Evolutionary conservation across 2,797 vertebrate species (phyloP).

Genomic region (Rhinophrynus dorsalis): DNA sequence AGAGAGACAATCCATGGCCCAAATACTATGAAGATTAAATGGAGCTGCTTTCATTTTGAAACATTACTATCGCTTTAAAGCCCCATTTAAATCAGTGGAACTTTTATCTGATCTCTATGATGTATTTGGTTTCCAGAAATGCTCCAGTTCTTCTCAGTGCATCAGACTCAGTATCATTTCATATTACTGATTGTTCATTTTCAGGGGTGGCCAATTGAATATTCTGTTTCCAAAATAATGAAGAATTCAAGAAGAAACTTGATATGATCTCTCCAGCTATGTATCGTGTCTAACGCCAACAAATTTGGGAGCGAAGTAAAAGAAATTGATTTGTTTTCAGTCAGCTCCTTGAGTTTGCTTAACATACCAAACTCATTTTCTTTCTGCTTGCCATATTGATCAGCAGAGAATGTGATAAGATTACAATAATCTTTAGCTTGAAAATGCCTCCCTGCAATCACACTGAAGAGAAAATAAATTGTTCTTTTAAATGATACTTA

Average conservation of each 20-base stretch:
- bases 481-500: constrained; percentile 41
- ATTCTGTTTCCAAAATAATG: constrained; percentile 19
- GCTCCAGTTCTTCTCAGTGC: too few species aligned
- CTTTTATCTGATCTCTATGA: too few species aligned
- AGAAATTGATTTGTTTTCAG: constrained; percentile 48
- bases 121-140: background rate
- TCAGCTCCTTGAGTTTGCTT: constrained; percentile 40
- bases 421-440: constrained; percentile 49
- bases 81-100: too few species aligned
- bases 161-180: background rate
- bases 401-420: constrained; percentile 48
- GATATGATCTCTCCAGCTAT: constrained; percentile 37
- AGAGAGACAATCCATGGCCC: too few species aligned
- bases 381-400: constrained; percentile 49
- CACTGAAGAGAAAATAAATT: constrained; percentile 39
- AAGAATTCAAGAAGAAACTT: constrained; percentile 28
- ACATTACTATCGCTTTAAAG: too few species aligned
- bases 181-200: constrained; percentile 20
- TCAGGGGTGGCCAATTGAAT: constrained; percentile 14
- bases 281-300: constrained; percentile 32
- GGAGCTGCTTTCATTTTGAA: too few species aligned
- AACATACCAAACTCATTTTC: constrained; percentile 50
- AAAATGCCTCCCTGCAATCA: constrained; percentile 37
- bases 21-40: too few species aligned
- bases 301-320: constrained; percentile 38